Evolutionary conservation across 1,140 invertebrate species (phyloP).

Genomic region (Fopius arisanus): DNA sequence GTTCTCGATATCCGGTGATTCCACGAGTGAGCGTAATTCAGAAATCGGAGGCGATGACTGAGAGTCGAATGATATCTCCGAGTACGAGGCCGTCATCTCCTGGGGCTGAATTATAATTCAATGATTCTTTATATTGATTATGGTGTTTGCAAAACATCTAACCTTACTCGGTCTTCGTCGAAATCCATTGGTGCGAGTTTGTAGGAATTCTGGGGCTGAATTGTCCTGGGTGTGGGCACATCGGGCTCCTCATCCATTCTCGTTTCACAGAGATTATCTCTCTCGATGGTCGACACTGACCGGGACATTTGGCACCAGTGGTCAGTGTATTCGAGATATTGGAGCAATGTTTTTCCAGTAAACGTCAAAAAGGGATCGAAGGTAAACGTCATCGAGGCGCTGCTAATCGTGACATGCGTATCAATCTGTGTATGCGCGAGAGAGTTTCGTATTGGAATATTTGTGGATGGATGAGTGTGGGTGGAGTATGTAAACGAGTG

Average conservation of each 20-base stretch:
- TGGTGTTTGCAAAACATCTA: too few species aligned
- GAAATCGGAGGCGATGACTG: slow-evolving; percentile 61
- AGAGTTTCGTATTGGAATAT: too few species aligned
- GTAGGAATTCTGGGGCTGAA: slow-evolving; percentile 6
- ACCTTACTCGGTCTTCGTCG: slow-evolving; percentile 59
- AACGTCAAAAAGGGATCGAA: slow-evolving; percentile 4
- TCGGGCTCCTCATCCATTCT: slow-evolving; percentile 6
- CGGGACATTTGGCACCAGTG: neutral
- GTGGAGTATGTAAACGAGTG: slow-evolving; percentile 6
- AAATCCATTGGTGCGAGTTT: slow-evolving; percentile 45
- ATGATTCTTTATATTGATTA: too few species aligned
- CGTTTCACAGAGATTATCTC: neutral
- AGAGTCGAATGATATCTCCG: slow-evolving; percentile 83
- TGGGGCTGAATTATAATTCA: slow-evolving; percentile 52
- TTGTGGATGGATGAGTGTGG: neutral
- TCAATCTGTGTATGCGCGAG: neutral
- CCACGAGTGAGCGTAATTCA: slow-evolving; percentile 55
- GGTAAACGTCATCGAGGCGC: neutral
- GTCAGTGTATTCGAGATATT: neutral
- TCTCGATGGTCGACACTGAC: neutral
- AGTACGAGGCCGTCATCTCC: slow-evolving; percentile 85
- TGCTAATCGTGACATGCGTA: slow-evolving; percentile 9
- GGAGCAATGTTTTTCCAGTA: neutral
- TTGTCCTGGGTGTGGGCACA: neutral
- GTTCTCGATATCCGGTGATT: slow-evolving; percentile 55